Evolutionary conservation across 2,113 vertebrate genomes (phyloP).

Genomic region (Macrotus californicus): DNA sequence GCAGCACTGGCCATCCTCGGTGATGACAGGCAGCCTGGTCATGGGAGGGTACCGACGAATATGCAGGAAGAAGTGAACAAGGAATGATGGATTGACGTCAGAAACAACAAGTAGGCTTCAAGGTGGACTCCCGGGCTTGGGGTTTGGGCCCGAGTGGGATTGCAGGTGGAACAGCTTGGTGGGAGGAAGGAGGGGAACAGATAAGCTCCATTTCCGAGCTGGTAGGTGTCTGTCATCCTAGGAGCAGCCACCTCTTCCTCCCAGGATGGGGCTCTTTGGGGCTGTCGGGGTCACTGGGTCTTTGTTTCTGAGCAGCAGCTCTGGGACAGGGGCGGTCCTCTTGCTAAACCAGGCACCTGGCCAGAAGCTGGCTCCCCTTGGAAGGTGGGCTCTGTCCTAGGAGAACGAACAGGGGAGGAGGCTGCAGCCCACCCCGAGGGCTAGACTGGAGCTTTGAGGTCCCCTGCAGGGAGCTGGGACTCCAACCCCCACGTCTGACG

Average conservation of each 20-base stretch:
- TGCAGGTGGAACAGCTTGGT: fast-evolving
- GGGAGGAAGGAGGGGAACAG: neutral
- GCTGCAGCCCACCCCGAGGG: neutral
- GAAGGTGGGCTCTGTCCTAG: neutral
- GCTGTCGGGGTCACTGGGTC: neutral
- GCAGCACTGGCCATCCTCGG: too few species aligned
- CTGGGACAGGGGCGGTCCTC: neutral
- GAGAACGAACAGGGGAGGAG: neutral
- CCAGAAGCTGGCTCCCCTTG: neutral
- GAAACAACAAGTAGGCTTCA: neutral
- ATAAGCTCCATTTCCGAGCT: fast-evolving
- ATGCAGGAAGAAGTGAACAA: neutral
- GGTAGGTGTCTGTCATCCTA: neutral
- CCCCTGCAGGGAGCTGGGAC: conserved; percentile 42
- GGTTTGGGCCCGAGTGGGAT: neutral
- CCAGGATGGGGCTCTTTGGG: neutral
- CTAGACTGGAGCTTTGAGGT: neutral
- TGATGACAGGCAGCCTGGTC: neutral
- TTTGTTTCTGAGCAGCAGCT: neutral
- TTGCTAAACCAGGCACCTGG: neutral
- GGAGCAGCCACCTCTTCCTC: neutral
- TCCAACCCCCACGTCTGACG: conserved; percentile 49
- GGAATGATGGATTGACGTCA: fast-evolving
- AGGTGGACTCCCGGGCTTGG: neutral
- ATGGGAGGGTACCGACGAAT: fast-evolving